phyloP scores from a whole-genome alignment of 2,797 vertebrate species.

The Decapterus maruadsi region DNA sequence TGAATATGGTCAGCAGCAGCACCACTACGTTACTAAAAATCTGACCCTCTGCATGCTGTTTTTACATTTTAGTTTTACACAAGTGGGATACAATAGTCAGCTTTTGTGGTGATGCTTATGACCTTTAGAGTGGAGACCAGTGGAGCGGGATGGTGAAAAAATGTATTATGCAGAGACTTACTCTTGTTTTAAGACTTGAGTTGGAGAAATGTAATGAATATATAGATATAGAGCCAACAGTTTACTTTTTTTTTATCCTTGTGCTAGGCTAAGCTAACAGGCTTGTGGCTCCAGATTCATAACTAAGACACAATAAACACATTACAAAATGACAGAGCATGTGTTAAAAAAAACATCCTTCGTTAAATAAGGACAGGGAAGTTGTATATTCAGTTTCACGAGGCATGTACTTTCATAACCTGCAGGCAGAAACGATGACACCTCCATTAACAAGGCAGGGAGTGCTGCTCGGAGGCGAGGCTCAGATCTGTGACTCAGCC shows the following conservation, averaged over 20 bases:
- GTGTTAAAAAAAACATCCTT: not conserved
- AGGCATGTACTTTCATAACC: slow-evolving; percentile 47
- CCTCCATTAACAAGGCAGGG: slow-evolving; percentile 22
- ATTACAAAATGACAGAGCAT: not conserved
- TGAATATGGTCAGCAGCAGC: not conserved
- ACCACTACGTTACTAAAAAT: not conserved
- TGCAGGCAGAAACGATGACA: slow-evolving; percentile 51
- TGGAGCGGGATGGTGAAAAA: too few species aligned
- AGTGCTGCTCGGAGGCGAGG: slow-evolving; percentile 47
- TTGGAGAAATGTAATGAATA: too few species aligned
- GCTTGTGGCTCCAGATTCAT: not conserved
- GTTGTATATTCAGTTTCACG: slow-evolving; percentile 32
- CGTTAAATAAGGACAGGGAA: slow-evolving; percentile 11
- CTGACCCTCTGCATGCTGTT: not conserved
- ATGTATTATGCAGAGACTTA: too few species aligned
- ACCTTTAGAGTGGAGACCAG: not conserved
- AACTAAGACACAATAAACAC: not conserved
- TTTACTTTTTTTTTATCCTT: not conserved
- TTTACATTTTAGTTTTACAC: not conserved
- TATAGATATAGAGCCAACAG: not conserved
- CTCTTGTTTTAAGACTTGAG: too few species aligned
- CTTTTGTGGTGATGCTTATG: not conserved
- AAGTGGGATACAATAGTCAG: not conserved
- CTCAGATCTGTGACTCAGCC: slow-evolving; percentile 61
- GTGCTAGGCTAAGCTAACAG: not conserved